Conservation (phyloP, 2,113 vertebrate genomes). For the Hiodon alosoides region DNA sequence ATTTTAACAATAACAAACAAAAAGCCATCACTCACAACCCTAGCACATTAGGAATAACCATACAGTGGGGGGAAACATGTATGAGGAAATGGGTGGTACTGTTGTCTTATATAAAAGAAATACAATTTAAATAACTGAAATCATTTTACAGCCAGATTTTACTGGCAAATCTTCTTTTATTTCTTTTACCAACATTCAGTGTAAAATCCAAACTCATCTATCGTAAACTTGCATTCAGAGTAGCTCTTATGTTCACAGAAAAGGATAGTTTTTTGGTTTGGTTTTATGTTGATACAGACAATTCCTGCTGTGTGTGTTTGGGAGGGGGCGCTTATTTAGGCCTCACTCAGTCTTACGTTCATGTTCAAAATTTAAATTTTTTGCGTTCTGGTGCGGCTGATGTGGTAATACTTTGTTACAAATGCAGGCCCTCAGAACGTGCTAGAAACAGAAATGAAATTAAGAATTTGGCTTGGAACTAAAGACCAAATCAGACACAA, state of each 20-base stretch:
- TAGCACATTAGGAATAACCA: slow-evolving; percentile 78
- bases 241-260: not conserved
- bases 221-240: slow-evolving; percentile 3
- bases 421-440: slow-evolving; percentile 23
- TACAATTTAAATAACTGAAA: slow-evolving; percentile 34
- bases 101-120: slow-evolving; percentile 8
- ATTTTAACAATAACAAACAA: slow-evolving; percentile 66
- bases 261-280: slow-evolving; percentile 10
- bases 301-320: not conserved
- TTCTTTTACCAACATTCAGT: not conserved
- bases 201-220: not conserved
- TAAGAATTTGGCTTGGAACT: slow-evolving; percentile 35
- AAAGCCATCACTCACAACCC: slow-evolving; percentile 98
- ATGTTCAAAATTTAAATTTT: slow-evolving; percentile 35
- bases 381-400: slow-evolving; percentile 52
- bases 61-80: slow-evolving; percentile 36
- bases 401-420: not conserved
- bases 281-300: not conserved
- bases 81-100: not conserved
- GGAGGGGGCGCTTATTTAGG: too few species aligned
- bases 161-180: not conserved
- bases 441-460: slow-evolving; percentile 38
- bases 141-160: slow-evolving; percentile 38
- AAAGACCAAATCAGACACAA: slow-evolving; percentile 51
- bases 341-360: too few species aligned